These are phyloP conservation scores for Stictocephala bisonia DNA, from an alignment of 2,888 invertebrate genomes.

Conservation along the genomic window DNA sequence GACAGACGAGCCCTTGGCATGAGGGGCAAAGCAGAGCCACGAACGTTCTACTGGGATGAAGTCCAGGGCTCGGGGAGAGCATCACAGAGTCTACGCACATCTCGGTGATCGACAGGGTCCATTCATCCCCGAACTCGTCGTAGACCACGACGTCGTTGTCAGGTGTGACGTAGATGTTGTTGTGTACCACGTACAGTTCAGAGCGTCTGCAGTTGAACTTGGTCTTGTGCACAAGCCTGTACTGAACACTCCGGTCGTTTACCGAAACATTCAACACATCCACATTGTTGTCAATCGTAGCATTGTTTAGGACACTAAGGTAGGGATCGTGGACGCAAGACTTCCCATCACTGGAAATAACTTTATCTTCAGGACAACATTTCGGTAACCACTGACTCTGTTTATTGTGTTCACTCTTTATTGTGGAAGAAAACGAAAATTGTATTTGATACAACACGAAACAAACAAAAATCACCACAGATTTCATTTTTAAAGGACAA, in stretches of 20 bases:
- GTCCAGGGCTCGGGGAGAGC: neutral
- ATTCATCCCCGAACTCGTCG: neutral
- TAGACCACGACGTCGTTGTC: neutral
- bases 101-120: neutral
- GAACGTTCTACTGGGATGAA: neutral
- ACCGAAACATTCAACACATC: neutral
- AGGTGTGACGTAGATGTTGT: neutral
- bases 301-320: neutral
- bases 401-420: no score
- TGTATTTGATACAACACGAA: no score
- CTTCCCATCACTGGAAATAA: constrained; percentile 4
- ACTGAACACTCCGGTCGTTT: neutral
- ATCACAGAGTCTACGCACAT: constrained; percentile 11
- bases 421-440: no score
- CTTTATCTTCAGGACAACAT: neutral
- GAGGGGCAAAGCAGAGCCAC: constrained; percentile 18
- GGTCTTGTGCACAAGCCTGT: neutral
- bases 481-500: no score
- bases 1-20: neutral
- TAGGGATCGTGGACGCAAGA: neutral
- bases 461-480: no score
- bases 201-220: constrained; percentile 1
- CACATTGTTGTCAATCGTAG: no score
- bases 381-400: constrained; percentile 1
- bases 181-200: constrained; percentile 4